A percentile compares a stretch with the other conserved stretches of the same genome.
These are phyloP conservation scores for Mellilla xanthometata DNA, from an alignment of 2,888 invertebrate genomes.

Conservation along the genomic window DNA sequence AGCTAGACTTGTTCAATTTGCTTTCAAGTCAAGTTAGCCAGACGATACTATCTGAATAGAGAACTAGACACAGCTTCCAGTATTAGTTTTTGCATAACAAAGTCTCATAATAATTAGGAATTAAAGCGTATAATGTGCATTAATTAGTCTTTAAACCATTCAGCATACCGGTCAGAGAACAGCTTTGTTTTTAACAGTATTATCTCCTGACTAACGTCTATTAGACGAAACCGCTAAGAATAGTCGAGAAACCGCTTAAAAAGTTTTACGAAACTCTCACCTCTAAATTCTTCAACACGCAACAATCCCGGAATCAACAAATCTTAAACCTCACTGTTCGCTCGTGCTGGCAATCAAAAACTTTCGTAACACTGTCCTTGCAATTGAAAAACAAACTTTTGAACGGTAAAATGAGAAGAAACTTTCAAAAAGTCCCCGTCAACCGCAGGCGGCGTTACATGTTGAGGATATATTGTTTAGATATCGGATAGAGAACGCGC, in stretches of 20 bases:
- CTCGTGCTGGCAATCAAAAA: constrained; percentile 37
- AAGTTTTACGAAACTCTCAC: constrained; percentile 30
- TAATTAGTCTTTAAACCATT: constrained; percentile 13
- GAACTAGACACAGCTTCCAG: too few species aligned
- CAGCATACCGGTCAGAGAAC: constrained; percentile 24
- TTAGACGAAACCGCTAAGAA: constrained; percentile 21
- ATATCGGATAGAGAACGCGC: constrained; percentile 21
- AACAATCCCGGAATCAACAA: constrained; percentile 66
- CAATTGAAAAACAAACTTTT: constrained; percentile 48
- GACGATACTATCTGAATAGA: too few species aligned
- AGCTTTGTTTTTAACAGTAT: constrained; percentile 15
- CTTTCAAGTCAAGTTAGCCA: too few species aligned
- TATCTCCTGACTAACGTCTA: constrained; percentile 38
- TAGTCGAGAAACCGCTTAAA: too few species aligned
- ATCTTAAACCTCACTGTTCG: constrained; percentile 41
- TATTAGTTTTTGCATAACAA: too few species aligned
- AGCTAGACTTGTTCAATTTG: too few species aligned
- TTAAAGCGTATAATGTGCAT: too few species aligned
- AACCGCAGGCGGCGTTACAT: constrained; percentile 20
- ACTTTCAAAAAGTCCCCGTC: constrained; percentile 34
- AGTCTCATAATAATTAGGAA: too few species aligned
- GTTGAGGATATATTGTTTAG: constrained; percentile 19
- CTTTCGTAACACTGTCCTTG: constrained; percentile 67
- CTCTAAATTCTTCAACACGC: constrained; percentile 47
- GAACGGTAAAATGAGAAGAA: constrained; percentile 28